Evolutionary conservation across 2,888 invertebrate genomes (phyloP), one percentile per base, ranked within the genome.

Genomic region (Disparrhopalites patrizii): DNA sequence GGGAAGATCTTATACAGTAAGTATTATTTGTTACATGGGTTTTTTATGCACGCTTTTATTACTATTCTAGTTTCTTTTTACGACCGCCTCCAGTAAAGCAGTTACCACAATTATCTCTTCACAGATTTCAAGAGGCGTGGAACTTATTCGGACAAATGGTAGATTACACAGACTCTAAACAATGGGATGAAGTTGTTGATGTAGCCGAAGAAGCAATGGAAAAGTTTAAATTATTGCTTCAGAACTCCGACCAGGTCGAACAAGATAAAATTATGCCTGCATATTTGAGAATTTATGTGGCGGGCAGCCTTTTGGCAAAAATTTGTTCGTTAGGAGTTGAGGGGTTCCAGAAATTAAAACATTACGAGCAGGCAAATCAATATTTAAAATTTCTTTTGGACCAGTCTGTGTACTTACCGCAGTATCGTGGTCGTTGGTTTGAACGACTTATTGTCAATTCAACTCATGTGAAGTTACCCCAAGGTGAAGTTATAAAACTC

Each of bases 371-470:
- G 2, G 85, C 86, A 0, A 79, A 85, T 27, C 78, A 81, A 0
- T 80, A 85, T 40, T 78, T 87, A 0, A 77, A 80, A 3, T 75
- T 78, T 7, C 77, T 88, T 20, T 79, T 87, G 18, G 72, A 72
- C 0, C 85, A 86, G 76, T 76, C 77, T 1, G 69, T 76, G 0
- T 84, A 83, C 75, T 77, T 81, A 47, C 79, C 79, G 28, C 81
- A 83, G 58, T 81, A 80, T 69, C 79, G 80, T 68, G 81, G 81
- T 0, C 76, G 79, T 1, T 84, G 83, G 86, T 86, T 82, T 77
- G 83, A 85, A 28, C 82, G 88, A 71, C 81, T 86, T 63, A 83
- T 86, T 0, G 79, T 87, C 0, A 84, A 87, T 72, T 78, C 85
- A 27, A 83, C 86, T 61, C 82, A 83, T 76, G 74, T 83, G 31